Evolutionary conservation across 2,888 invertebrate species (phyloP), one percentile per base, ranked within the genome.

Genomic region (Ichneumoninae sp.): DNA sequence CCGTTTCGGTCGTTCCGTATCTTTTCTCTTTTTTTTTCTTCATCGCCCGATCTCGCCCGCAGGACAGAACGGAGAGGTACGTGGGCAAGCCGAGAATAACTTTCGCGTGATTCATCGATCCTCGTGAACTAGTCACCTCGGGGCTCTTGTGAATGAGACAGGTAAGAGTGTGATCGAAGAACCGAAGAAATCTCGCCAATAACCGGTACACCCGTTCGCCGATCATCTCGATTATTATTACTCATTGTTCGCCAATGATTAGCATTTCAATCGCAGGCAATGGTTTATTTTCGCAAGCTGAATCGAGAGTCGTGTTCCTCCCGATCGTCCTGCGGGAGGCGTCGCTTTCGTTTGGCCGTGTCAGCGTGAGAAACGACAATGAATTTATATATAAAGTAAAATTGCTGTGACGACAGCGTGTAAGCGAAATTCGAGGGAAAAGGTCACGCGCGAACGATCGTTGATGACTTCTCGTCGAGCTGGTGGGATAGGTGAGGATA

Each of bases 81-180:
- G 83, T 71, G 80, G 80, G 65, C 60, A 54, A 75, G 47, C 60
- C 63, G 74, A n/a, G 81, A 81, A 79, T 78, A 78, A 70, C 75
- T 78, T 78, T 75, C 57, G 74, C 10, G 57, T 81, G 84, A 81
- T 74, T 85, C 84, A 85, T 77, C 81, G 81, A 77, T 83, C 50
- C 36, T 66, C 54, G 33, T 16, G 63, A 30, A 36, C 47, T 65
- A 52, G 74, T 65, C 63, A 50, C 33, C 63, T 63, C 74, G n/a
- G 2, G 8, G 5, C 50, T 50, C 50, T 50, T 50, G 65, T 75
- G 63, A 75, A 75, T 65, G 65, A 33, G 26, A 60, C 3, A 19
- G 3, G 26, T n/a, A 16, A 16, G 40, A 26, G 60, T 44, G 73
- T 30, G 73, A 40, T 47, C 30, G 60, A 33, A 33, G 30, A 60